phyloP scores from a whole-genome alignment of 2,888 invertebrate species.

The Cheilosia scutellata region DNA sequence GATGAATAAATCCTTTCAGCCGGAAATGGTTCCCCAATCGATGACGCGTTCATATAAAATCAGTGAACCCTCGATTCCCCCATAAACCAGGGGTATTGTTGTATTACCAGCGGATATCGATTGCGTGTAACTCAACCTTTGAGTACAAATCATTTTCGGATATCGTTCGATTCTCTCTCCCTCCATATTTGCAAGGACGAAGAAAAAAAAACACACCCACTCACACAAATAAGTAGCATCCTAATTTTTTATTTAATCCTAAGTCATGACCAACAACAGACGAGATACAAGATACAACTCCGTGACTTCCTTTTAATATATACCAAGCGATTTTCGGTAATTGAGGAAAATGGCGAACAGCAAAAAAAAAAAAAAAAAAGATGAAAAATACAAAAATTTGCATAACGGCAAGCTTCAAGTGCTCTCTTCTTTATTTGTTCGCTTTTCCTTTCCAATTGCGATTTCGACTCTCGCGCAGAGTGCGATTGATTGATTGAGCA shows the following conservation, averaged over 20 bases:
- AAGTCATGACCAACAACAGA: slow-evolving; percentile 38
- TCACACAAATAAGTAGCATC: slow-evolving; percentile 29
- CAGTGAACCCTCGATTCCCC: not conserved
- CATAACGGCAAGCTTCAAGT: slow-evolving; percentile 49
- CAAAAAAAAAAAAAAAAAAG: too few relatives aligned
- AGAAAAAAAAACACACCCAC: slow-evolving; percentile 1
- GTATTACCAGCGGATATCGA: slow-evolving; percentile 49
- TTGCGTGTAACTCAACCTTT: slow-evolving; percentile 55
- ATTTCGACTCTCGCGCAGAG: slow-evolving; percentile 16
- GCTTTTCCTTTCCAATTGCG: slow-evolving; percentile 7
- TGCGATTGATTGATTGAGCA: slow-evolving; percentile 75
- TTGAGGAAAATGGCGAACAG: slow-evolving; percentile 36
- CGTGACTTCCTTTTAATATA: slow-evolving; percentile 56
- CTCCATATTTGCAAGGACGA: slow-evolving; percentile 4
- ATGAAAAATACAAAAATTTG: slow-evolving; percentile 43
- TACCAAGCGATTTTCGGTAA: slow-evolving; percentile 44
- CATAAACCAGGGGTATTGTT: slow-evolving; percentile 12
- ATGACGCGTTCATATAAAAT: slow-evolving; percentile 44
- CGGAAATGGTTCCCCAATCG: slow-evolving; percentile 54
- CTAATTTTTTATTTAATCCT: slow-evolving; percentile 57
- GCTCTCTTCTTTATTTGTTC: slow-evolving; percentile 21
- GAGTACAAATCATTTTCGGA: slow-evolving; percentile 71
- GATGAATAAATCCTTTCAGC: slow-evolving; percentile 59
- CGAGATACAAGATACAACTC: slow-evolving; percentile 31
- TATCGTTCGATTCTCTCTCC: slow-evolving; percentile 48